Evolutionary conservation across 2,797 vertebrate genomes (phyloP).

Genomic region (Pangasius larnaudii): DNA sequence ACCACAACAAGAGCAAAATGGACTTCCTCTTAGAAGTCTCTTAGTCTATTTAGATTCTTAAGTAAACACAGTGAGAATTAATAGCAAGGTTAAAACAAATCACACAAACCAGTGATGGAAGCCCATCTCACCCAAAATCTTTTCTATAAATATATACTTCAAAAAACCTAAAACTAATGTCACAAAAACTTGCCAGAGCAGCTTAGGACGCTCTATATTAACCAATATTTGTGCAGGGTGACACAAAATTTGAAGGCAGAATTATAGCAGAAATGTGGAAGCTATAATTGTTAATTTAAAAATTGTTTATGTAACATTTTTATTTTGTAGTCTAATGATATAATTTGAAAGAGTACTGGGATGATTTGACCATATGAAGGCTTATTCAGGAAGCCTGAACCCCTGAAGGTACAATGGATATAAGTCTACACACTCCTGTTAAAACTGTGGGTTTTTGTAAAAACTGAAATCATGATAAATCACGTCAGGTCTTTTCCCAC

Average conservation of each 20-base stretch:
- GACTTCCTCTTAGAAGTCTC: neutral
- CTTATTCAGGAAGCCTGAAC: neutral
- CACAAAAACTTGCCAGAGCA: neutral
- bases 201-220: neutral
- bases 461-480: neutral
- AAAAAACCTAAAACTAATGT: neutral
- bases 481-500: neutral
- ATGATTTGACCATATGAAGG: neutral
- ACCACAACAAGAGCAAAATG: conserved; percentile 13
- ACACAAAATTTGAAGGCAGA: neutral
- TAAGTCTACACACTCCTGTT: neutral
- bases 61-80: neutral
- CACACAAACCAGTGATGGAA: neutral
- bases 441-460: neutral
- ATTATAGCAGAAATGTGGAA: neutral
- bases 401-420: neutral
- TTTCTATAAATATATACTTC: neutral
- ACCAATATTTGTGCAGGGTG: neutral
- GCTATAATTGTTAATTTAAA: neutral
- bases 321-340: neutral
- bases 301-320: neutral
- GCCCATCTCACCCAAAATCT: neutral
- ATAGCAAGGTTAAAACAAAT: conserved; percentile 11
- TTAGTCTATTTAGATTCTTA: conserved; percentile 5
- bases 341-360: neutral